Conservation (phyloP, 2,888 invertebrate genomes). For the Boloria euphrosyne region DNA sequence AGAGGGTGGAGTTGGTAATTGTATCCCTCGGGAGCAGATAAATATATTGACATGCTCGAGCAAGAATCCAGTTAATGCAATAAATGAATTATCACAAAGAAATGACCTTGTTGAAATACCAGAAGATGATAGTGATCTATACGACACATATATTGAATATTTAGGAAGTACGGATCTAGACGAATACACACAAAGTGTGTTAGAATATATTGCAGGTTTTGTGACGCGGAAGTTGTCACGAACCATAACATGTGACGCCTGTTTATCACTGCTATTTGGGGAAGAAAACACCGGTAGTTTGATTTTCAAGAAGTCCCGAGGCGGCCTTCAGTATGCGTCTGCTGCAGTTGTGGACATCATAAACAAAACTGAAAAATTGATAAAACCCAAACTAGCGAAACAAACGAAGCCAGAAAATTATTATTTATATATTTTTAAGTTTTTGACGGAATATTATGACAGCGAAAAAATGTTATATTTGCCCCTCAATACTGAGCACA, state of each 20-base stretch:
- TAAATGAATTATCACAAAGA: constrained; percentile 5
- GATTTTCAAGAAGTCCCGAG: neutral
- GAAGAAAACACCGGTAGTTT: neutral
- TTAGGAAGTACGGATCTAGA: too few species aligned
- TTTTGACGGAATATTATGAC: neutral
- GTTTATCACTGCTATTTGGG: neutral
- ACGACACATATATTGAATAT: neutral
- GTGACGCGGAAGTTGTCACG: too few species aligned
- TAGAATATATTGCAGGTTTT: too few species aligned
- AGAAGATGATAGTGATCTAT: neutral
- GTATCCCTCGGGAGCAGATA: constrained; percentile 26
- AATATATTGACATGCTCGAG: constrained; percentile 38
- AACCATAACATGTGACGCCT: too few species aligned
- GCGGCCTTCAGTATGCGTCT: neutral
- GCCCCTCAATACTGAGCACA: too few species aligned
- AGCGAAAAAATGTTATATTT: too few species aligned
- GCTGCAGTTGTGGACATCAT: neutral
- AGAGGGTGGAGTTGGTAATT: too few species aligned
- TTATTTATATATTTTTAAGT: constrained; percentile 1
- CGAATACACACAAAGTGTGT: too few species aligned
- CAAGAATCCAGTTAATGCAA: constrained; percentile 2
- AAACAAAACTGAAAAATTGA: neutral
- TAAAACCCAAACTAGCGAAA: neutral
- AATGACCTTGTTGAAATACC: constrained; percentile 2
- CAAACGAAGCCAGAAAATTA: neutral